Conservation (phyloP, 2,888 invertebrate species). For the Noctua fimbriata region DNA sequence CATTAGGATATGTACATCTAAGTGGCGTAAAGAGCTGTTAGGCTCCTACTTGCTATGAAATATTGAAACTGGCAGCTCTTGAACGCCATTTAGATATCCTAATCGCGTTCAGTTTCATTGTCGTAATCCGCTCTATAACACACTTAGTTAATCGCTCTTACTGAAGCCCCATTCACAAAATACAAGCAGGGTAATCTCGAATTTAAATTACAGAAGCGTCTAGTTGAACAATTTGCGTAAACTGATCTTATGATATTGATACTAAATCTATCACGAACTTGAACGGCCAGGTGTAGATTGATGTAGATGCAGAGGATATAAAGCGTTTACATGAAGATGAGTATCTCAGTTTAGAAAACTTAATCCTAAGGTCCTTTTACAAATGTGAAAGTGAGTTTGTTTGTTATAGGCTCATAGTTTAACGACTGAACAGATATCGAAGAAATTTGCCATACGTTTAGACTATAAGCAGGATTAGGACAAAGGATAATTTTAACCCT, state of each 20-base stretch:
- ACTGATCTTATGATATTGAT: slow-evolving; percentile 40
- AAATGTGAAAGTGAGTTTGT: background rate
- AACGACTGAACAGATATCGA: background rate
- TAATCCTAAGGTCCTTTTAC: background rate
- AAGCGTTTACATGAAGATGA: background rate
- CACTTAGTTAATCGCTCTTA: slow-evolving; percentile 31
- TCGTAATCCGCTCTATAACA: background rate
- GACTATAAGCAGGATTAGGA: background rate
- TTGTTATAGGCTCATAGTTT: background rate
- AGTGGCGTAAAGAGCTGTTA: background rate
- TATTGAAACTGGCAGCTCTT: background rate
- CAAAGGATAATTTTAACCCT: background rate
- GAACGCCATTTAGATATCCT: background rate
- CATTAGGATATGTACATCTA: background rate
- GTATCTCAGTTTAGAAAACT: background rate
- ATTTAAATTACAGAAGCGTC: slow-evolving; percentile 51
- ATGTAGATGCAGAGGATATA: slow-evolving; percentile 1
- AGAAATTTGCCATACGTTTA: background rate
- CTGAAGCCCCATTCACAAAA: slow-evolving; percentile 19
- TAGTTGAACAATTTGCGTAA: slow-evolving; percentile 55
- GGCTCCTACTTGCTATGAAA: background rate
- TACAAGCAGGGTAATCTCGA: slow-evolving; percentile 39
- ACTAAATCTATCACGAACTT: slow-evolving; percentile 19
- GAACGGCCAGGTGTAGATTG: slow-evolving; percentile 37
- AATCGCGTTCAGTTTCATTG: background rate